Conservation (phyloP, 2,797 vertebrate species). For the Myotis pilosus region DNA sequence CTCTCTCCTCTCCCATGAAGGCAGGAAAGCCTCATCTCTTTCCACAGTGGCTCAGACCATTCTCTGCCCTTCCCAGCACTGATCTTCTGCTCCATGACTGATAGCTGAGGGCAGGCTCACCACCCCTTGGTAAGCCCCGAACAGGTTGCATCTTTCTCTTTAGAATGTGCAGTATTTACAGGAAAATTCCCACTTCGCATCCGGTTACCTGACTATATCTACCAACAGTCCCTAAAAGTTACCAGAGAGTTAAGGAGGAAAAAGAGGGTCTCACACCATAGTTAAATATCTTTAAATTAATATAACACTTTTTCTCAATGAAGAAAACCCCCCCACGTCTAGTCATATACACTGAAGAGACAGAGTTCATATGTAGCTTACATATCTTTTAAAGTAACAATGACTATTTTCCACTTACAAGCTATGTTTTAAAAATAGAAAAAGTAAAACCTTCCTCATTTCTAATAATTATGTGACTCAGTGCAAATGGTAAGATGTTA, state of each 20-base stretch:
- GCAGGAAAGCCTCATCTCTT: not conserved
- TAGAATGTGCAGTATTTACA: not conserved
- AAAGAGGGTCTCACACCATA: not conserved
- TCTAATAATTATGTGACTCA: not conserved
- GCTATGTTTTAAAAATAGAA: not conserved
- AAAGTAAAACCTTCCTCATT: not conserved
- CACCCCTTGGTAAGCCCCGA: not conserved
- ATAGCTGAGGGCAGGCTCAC: too few relatives aligned
- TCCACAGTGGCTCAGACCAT: not conserved
- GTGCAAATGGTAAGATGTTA: not conserved
- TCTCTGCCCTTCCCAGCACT: not conserved
- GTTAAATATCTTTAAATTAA: not conserved
- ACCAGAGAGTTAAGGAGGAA: not conserved
- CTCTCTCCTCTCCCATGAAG: not conserved
- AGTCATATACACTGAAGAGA: not conserved
- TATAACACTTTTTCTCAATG: not conserved
- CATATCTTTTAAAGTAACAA: not conserved
- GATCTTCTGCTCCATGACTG: not conserved
- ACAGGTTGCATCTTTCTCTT: not conserved
- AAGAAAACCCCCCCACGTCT: not conserved
- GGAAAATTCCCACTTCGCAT: not conserved
- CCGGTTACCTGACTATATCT: not conserved
- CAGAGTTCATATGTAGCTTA: not conserved
- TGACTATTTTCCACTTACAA: constrained; percentile 12
- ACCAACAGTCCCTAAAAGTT: not conserved